A percentile compares a stretch with the other conserved stretches of the same genome.
phyloP scores from a whole-genome alignment of 2,888 invertebrate species.

The Cartodere bifasciata region DNA sequence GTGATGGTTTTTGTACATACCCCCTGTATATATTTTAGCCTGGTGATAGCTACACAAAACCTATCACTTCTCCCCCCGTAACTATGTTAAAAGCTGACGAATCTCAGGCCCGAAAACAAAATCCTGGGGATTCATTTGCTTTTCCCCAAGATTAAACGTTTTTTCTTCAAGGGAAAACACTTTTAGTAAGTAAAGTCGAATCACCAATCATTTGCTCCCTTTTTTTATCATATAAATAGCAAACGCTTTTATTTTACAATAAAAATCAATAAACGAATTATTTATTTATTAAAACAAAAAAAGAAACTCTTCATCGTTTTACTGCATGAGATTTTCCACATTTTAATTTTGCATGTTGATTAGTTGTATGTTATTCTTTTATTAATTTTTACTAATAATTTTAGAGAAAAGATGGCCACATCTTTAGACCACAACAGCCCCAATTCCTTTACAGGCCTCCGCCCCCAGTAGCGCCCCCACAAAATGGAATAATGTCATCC shows the following conservation, averaged over 20 bases:
- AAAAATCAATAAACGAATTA: too few relatives aligned
- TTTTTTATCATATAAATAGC: too few relatives aligned
- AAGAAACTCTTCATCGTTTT: too few relatives aligned
- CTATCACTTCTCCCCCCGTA: conserved; percentile 32
- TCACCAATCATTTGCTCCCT: too few relatives aligned
- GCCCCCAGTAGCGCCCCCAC: conserved; percentile 35
- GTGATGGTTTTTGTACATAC: conserved; percentile 17
- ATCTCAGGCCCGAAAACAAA: conserved; percentile 15
- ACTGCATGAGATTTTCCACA: too few relatives aligned
- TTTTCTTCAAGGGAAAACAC: too few relatives aligned
- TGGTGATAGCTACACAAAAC: conserved; percentile 29
- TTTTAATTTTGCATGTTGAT: too few relatives aligned
- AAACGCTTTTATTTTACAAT: too few relatives aligned
- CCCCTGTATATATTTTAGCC: conserved; percentile 26
- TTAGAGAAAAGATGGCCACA: conserved; percentile 55
- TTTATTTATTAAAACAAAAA: too few relatives aligned
- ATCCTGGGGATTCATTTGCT: conserved; percentile 20
- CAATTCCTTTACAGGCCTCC: conserved; percentile 37
- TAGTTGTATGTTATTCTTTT: too few relatives aligned
- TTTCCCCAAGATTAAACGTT: conserved; percentile 30
- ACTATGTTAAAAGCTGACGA: conserved; percentile 25
- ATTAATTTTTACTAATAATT: conserved; percentile 14
- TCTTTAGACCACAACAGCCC: conserved; percentile 48
- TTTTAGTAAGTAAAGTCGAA: too few relatives aligned
- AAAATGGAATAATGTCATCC: conserved; percentile 58